Base-by-base conservation (phyloP, 1,140 invertebrate species). In the Aphelenchoides avenae region DNA sequence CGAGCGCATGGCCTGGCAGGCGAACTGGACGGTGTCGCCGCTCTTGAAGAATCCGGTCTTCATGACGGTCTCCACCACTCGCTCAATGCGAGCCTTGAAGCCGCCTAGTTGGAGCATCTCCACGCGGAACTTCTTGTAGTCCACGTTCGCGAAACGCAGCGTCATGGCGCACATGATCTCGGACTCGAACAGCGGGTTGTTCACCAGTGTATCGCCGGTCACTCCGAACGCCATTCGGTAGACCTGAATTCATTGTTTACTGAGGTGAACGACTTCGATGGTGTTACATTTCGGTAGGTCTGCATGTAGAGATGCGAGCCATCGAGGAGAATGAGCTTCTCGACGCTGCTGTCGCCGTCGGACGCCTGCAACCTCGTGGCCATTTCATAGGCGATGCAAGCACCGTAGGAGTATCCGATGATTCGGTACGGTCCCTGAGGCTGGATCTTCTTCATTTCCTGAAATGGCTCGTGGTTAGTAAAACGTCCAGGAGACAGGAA, bases 391-490 rank as follows among this genome's bases (percentile, higher is more conserved):
- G 88, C 90, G 7, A 96, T 85, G 53, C 86, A 84, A 6, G 87
- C 86, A 41, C 93, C 93, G 78, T 89, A 96, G 0, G 92, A 96
- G 78, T 97, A 97, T 2, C 91, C 93, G 31, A 87, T 83, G 34
- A 98, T 77, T 20, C 84, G 84, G 80, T 90, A 93, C 0, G 91
- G 89, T 52, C 89, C 87, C 52, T 83, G 79, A 0, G 84, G 83
- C 78, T 91, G 88, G n/a, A 88, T 79, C 24, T 81, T 81, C 67
- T 85, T 85, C 51, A 94, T 84, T 77, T 87, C 80, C 77, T 85
- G 78, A 3, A 73, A 64, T n/a, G 20, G n/a, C 26, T 11, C 37
- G 3, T 3, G 18, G 4, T 3, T 11, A 2, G 20, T 2, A 3
- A 3, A n/a, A 9, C 11, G 13, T 5, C 5, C 42, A n/a, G n/a